A percentile compares a stretch with the other conserved stretches of the same genome.
phyloP scores from a whole-genome alignment of 2,113 vertebrate genomes.

The Neolamprologus caudopunctatus region DNA sequence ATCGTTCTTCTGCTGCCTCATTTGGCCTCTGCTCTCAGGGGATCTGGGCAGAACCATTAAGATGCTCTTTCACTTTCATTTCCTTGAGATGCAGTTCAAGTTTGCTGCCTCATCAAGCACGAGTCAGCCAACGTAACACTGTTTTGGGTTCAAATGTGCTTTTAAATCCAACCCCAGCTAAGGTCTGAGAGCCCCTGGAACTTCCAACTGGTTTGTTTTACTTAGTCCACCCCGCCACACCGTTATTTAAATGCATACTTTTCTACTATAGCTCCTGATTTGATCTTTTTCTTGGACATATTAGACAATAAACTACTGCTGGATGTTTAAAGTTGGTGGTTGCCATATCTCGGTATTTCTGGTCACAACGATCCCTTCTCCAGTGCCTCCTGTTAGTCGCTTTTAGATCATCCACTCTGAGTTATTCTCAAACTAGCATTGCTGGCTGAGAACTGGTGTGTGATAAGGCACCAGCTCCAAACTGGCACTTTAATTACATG shows the following conservation, averaged over 20 bases:
- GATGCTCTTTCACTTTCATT: not conserved
- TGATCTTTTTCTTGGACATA: not conserved
- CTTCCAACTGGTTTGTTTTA: not conserved
- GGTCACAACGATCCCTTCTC: not conserved
- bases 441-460: not conserved
- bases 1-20: not conserved
- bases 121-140: not conserved
- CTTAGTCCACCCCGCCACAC: not conserved
- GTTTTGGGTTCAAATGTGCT: not conserved
- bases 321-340: not conserved
- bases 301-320: not conserved
- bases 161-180: not conserved
- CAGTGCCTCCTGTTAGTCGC: fast-evolving
- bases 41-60: not conserved
- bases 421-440: not conserved
- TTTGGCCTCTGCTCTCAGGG: not conserved
- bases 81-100: not conserved
- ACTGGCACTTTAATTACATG: not conserved
- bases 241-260: not conserved
- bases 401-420: not conserved
- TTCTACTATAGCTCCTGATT: not conserved
- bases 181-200: not conserved
- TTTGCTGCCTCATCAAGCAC: not conserved
- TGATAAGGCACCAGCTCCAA: not conserved
- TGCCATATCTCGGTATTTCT: not conserved